Evolutionary conservation across 2,888 invertebrate species (phyloP), one percentile per base, ranked within the genome.

Genomic region (Athalia rosae): DNA sequence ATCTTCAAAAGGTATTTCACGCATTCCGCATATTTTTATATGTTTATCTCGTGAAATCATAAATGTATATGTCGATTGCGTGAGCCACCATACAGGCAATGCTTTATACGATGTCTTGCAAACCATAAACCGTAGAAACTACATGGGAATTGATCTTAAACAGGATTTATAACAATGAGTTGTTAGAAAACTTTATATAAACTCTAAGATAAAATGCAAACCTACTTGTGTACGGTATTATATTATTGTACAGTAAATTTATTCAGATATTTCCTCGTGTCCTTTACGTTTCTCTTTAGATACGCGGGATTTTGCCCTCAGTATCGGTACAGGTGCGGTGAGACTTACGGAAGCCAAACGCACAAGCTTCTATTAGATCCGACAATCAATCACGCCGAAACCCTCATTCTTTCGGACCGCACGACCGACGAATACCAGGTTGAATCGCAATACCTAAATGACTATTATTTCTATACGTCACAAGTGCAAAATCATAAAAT

Each of bases 271-370:
- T 53, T n/a, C 53, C 9, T n/a, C 53, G 11, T n/a, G 5, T 53
- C 7, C 53, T 53, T 53, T 28, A 28, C 28, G 28, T 28, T 28
- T 28, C 28, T 28, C 2, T 28, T 11, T 85, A 95, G 95, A 78
- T 95, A 96, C 87, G 94, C 95, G 3, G 96, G 96, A 58, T 94
- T 94, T 85, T 95, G 94, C 84, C 95, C 95, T 0, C 94, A 95
- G 84, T 94, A 94, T 90, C 93, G 93, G 79, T 95, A 93, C 86
- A 92, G 94, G 41, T 92, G 94, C 79, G 95, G 95, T 3, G 93
- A 95, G 89, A 95, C 95, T 0, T 95, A 94, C 90, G 95, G 95
- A 76, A 93, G 93, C 4, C 92, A 94, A 62, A 94, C 95, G 0
- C 95, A 95, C 87, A 95, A 95, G 89, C 92, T 95, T 69, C 91